Evolutionary conservation across 2,797 vertebrate species (phyloP), one percentile per base, ranked within the genome.

Genomic region (Manis crassicaudata): DNA sequence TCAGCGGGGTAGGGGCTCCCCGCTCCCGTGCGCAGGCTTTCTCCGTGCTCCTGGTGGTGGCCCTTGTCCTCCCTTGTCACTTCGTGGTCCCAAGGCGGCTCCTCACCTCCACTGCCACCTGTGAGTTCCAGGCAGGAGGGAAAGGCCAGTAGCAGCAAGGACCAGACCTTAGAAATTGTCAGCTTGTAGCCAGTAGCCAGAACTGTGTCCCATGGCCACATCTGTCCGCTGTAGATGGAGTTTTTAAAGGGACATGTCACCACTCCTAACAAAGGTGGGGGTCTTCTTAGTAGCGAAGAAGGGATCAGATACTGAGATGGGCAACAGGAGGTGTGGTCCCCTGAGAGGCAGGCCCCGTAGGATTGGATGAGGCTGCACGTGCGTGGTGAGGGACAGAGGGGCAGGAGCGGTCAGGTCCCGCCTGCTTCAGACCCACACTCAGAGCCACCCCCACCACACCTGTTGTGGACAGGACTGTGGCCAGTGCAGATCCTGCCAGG

Each of bases 1-100:
- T 17, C 4, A 11, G 0, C 16, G 25, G 23, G 70, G 7, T 1
- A 1, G n/a, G 0, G 18, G 27, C 68, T 68, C n/a, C 58, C 25
- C 0, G 1, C 3, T 35, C 9, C 14, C 10, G 9, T 35, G 43
- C 54, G 17, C 17, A 40, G 73, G 50, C 43, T 63, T 68, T 46
- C 16, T 79, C 50, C 25, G 58, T 3, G 1, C 0, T 80, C 37
- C n/a, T 29, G 1, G 37, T 6, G 4, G 25, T 68, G 63, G 81
- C 17, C 58, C 40, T 65, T 70, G 13, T 43, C 63, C 27, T 77
- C 17, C 13, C 2, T 4, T 56, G n/a, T 70, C 35, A 21, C 20
- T 63, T 62, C 32, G 2, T 3, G 13, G 20, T 68, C 9, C 1
- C 35, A 56, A 16, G 8, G 60, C 16, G 18, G 32, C 67, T 80